Evolutionary conservation across 2,888 invertebrate species (phyloP).

Genomic region (Eurois occulta): DNA sequence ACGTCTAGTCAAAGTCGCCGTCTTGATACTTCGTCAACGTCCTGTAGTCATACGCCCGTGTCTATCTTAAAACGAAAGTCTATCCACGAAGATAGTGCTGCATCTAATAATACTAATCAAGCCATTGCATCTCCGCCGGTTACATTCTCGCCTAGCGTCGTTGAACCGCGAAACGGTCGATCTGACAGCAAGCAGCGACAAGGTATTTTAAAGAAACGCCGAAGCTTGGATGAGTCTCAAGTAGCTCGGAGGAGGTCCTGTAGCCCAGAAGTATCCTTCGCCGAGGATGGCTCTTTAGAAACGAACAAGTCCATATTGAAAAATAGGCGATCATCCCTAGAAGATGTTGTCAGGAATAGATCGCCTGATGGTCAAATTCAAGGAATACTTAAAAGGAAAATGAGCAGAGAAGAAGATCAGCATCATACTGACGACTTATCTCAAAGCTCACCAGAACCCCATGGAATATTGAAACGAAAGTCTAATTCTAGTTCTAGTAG

Average conservation of each 20-base stretch:
- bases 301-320: constrained; percentile 92
- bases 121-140: constrained; percentile 92
- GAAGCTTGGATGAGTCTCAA: constrained; percentile 95
- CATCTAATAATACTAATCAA: constrained; percentile 88
- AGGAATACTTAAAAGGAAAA: constrained; percentile 93
- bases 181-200: constrained; percentile 91
- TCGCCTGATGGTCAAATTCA: constrained; percentile 92
- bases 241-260: constrained; percentile 92
- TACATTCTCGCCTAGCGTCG: constrained; percentile 94
- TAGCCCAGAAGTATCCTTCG: constrained; percentile 92
- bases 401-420: constrained; percentile 92
- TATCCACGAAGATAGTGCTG: constrained; percentile 88
- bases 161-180: constrained; percentile 91
- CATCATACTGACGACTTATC: constrained; percentile 91
- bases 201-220: constrained; percentile 95
- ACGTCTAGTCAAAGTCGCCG: constrained; percentile 89
- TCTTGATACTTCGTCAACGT: constrained; percentile 82
- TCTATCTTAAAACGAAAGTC: constrained; percentile 93
- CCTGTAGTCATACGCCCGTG: constrained; percentile 88
- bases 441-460: constrained; percentile 92
- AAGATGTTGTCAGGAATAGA: constrained; percentile 92
- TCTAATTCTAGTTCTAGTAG: constrained; percentile 93
- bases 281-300: constrained; percentile 90
- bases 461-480: constrained; percentile 95
- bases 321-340: constrained; percentile 93